Percentiles rank a stretch among this genome's conserved stretches.
Conservation (phyloP, 1,140 invertebrate genomes). For the Orius insidiosus region DNA sequence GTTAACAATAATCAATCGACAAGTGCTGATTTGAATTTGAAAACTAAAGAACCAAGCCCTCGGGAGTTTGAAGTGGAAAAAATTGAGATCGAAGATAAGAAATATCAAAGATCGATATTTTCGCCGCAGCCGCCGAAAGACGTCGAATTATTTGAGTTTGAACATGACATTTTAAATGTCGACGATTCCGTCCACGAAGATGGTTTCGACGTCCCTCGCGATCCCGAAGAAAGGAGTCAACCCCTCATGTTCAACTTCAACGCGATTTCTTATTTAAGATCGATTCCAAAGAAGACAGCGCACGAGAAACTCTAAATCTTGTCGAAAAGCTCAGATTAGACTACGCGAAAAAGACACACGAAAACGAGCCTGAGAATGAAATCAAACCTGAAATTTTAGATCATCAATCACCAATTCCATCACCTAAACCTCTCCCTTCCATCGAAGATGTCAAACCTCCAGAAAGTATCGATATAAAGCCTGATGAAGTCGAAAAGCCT, state of each 20-base stretch:
- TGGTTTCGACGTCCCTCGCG: slow-evolving; percentile 38
- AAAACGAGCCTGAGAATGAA: slow-evolving; percentile 10
- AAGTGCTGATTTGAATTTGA: background rate
- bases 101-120: slow-evolving; percentile 40
- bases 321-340: slow-evolving; percentile 58
- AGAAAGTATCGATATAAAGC: slow-evolving; percentile 14
- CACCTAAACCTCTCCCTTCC: slow-evolving; percentile 2
- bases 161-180: slow-evolving; percentile 40
- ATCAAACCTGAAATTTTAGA: slow-evolving; percentile 8
- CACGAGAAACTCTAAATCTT: slow-evolving; percentile 55
- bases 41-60: slow-evolving; percentile 9
- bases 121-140: slow-evolving; percentile 50
- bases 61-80: slow-evolving; percentile 7
- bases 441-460: background rate
- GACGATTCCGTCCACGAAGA: slow-evolving; percentile 40
- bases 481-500: slow-evolving; percentile 12
- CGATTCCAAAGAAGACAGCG: slow-evolving; percentile 58
- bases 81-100: slow-evolving; percentile 6
- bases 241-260: slow-evolving; percentile 47
- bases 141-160: slow-evolving; percentile 44
- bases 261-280: slow-evolving; percentile 49
- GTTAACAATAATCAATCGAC: slow-evolving; percentile 12
- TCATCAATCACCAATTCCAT: slow-evolving; percentile 5
- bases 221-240: slow-evolving; percentile 33
- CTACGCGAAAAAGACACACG: slow-evolving; percentile 37